Evolutionary conservation across 2,888 invertebrate species (phyloP).

Genomic region (Spilosoma lubricipeda): DNA sequence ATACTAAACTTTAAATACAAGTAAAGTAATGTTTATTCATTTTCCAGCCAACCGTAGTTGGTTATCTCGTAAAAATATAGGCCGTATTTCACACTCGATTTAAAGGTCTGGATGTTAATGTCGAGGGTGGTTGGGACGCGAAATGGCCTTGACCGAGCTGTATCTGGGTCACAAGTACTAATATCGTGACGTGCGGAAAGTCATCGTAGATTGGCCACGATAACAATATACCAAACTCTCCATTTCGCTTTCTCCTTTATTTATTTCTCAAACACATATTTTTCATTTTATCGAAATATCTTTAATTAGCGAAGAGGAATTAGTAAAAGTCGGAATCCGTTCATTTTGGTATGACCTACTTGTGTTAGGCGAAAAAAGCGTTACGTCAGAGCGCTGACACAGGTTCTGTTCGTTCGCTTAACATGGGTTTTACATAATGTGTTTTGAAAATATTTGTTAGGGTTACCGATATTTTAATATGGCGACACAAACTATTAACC

Average conservation of each 20-base stretch:
- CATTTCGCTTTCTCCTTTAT: neutral
- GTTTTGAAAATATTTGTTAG: no score
- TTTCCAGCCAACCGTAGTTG: conserved; percentile 21
- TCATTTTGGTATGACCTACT: no score
- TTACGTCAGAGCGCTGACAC: no score
- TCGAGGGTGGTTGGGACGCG: conserved; percentile 24
- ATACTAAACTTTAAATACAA: neutral
- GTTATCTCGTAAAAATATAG: conserved; percentile 43
- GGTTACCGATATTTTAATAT: no score
- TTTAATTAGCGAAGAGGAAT: neutral
- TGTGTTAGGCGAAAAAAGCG: no score
- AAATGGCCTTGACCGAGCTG: conserved; percentile 45
- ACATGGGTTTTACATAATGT: no score
- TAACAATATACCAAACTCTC: neutral
- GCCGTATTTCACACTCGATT: conserved; percentile 57
- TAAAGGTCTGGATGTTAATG: conserved; percentile 39
- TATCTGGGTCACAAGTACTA: conserved; percentile 43
- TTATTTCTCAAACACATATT: neutral
- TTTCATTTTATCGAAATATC: neutral
- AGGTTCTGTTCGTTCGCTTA: no score
- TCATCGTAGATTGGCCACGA: neutral
- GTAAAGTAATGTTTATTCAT: neutral
- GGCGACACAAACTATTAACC: no score
- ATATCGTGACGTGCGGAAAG: conserved; percentile 17
- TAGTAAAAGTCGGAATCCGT: neutral